Evolutionary conservation across 2,888 invertebrate species (phyloP).

Genomic region (Dryomyza anilis): DNA sequence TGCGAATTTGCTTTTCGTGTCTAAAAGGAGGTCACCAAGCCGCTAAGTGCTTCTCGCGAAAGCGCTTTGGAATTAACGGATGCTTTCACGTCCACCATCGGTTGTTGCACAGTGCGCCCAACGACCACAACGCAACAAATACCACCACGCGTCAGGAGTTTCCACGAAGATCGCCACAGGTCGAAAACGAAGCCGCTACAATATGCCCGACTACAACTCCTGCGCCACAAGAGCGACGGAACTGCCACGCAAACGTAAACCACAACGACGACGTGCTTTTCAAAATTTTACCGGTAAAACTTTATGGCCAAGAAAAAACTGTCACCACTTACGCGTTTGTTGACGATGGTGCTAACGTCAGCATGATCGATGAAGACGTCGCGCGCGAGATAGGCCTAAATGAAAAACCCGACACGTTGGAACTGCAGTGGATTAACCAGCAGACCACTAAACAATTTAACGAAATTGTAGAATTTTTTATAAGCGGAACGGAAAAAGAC

Average conservation of each 20-base stretch:
- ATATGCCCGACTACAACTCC: neutral
- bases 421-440: neutral
- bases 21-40: slow-evolving; percentile 15
- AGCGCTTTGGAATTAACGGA: neutral
- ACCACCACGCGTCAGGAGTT: neutral
- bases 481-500: neutral
- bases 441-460: neutral
- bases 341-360: neutral
- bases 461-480: neutral
- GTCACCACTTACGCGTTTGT: neutral
- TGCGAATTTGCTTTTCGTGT: slow-evolving; percentile 23
- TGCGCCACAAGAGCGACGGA: neutral
- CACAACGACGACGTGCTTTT: neutral
- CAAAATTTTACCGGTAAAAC: neutral
- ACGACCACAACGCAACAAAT: neutral
- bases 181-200: neutral
- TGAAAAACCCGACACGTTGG: neutral
- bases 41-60: neutral
- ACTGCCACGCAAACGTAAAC: neutral
- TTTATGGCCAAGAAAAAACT: neutral
- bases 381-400: neutral
- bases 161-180: neutral
- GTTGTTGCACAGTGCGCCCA: neutral
- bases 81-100: neutral
- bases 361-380: neutral